Conservation (phyloP, 1,140 invertebrate species). For the Proales similis region DNA sequence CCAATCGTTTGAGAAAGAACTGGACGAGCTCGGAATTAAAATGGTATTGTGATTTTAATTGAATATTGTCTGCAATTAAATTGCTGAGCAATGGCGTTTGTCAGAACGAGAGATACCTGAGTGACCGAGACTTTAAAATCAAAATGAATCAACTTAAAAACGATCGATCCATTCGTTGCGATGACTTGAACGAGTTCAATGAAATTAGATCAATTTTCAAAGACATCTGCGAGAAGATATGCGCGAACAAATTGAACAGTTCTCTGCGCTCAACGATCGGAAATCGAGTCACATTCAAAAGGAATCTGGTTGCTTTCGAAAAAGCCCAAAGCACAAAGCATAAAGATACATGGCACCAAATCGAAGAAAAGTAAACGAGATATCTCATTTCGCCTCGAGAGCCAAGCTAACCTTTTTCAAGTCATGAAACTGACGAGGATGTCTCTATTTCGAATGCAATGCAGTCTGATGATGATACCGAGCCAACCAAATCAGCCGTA, state of each 20-base stretch:
- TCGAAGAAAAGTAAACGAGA: background rate
- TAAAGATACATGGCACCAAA: constrained; percentile 12
- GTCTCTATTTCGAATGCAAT: constrained; percentile 5
- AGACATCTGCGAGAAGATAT: constrained; percentile 3
- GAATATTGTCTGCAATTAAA: too few relatives aligned
- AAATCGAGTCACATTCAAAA: constrained; percentile 11
- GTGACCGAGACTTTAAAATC: constrained; percentile 6
- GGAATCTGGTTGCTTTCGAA: background rate
- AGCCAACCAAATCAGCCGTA: constrained; percentile 30
- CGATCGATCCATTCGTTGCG: background rate
- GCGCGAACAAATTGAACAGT: background rate
- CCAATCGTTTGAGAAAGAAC: constrained; percentile 10
- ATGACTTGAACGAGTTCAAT: constrained; percentile 24
- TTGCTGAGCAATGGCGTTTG: too few relatives aligned
- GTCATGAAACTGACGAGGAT: constrained; percentile 32
- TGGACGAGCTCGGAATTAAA: constrained; percentile 11
- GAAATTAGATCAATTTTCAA: constrained; percentile 13
- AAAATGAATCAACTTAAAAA: constrained; percentile 28
- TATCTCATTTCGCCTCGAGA: too few relatives aligned
- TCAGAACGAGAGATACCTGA: constrained; percentile 4
- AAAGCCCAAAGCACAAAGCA: constrained; percentile 14
- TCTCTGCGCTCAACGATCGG: constrained; percentile 5
- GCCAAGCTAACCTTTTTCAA: constrained; percentile 6
- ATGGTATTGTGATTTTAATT: too few relatives aligned
- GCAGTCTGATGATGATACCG: constrained; percentile 22